A percentile compares a stretch with the other conserved stretches of the same genome.
Evolutionary conservation across 2,888 invertebrate genomes (phyloP).

Genomic region (Muschampia plurimacula): DNA sequence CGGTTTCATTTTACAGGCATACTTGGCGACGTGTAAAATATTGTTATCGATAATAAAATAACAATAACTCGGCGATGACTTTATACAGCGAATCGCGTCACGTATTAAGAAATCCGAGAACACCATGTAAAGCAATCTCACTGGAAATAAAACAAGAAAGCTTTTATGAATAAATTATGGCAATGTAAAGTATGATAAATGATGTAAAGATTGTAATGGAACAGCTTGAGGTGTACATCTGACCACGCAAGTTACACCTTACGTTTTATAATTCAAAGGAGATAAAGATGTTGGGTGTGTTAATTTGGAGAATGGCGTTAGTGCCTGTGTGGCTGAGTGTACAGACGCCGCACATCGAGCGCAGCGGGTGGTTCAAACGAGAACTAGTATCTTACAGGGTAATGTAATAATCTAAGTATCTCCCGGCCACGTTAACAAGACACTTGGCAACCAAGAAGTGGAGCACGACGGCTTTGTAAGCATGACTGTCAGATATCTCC

Average conservation of each 20-base stretch:
- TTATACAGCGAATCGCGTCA: conserved; percentile 74
- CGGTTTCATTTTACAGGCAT: conserved; percentile 67
- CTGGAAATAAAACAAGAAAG: conserved; percentile 76
- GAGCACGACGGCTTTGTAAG: conserved; percentile 48
- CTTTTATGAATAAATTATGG: conserved; percentile 81
- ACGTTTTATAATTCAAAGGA: conserved; percentile 44
- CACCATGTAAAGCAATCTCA: conserved; percentile 76
- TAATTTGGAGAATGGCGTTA: conserved; percentile 54
- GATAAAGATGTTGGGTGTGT: conserved; percentile 57
- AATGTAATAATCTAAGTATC: conserved; percentile 80
- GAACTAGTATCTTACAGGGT: conserved; percentile 79
- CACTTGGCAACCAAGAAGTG: conserved; percentile 53
- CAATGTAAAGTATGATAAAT: conserved; percentile 84
- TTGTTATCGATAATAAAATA: conserved; percentile 78
- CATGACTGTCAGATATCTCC: conserved; percentile 41
- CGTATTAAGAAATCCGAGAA: conserved; percentile 80
- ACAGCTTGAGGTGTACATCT: conserved; percentile 72
- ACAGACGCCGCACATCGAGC: conserved; percentile 78
- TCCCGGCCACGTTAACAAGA: conserved; percentile 68
- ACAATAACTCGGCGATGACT: conserved; percentile 71
- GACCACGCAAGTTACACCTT: conserved; percentile 53
- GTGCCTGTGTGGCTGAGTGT: conserved; percentile 65
- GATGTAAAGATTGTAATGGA: conserved; percentile 81
- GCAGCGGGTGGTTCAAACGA: conserved; percentile 79
- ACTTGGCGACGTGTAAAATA: conserved; percentile 81